Conservation (phyloP, 30 jellyfish, hydroid and myxozoan genomes). For the Aurelia aurita region DNA sequence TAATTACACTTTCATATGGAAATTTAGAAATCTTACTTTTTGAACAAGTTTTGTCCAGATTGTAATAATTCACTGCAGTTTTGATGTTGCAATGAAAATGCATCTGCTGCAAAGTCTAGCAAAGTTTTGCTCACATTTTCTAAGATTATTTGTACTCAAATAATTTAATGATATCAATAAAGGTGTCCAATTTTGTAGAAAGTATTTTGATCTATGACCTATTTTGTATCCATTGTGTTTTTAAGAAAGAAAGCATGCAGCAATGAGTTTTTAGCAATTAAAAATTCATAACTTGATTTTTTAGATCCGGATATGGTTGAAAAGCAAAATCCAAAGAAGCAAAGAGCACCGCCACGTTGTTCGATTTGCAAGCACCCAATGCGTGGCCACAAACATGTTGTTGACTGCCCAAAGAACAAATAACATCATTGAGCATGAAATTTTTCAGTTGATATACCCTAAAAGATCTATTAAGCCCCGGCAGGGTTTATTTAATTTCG, state of each 20-base stretch:
- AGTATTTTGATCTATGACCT: background rate
- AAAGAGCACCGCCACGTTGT: no score
- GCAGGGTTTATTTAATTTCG: no score
- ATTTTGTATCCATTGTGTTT: background rate
- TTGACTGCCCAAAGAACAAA: no score
- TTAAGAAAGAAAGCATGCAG: constrained; percentile 2
- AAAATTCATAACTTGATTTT: background rate
- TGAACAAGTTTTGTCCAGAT: constrained; percentile 12
- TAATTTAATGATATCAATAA: constrained; percentile 1
- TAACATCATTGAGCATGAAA: no score
- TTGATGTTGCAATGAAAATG: background rate
- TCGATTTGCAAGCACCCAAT: no score
- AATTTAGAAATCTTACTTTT: constrained; percentile 6
- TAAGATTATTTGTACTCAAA: background rate
- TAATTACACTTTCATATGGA: background rate
- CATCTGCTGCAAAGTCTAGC: constrained; percentile 3
- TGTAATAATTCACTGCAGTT: constrained; percentile 9
- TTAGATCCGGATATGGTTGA: constrained; percentile 24
- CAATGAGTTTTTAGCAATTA: constrained; percentile 10
- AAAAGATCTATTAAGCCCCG: no score
- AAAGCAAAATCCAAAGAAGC: no score
- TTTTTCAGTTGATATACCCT: no score
- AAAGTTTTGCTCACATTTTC: constrained; percentile 1
- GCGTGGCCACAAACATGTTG: no score
- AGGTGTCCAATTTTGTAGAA: background rate